Conservation (phyloP, 2,113 vertebrate species). For the Ranitomeya variabilis region DNA sequence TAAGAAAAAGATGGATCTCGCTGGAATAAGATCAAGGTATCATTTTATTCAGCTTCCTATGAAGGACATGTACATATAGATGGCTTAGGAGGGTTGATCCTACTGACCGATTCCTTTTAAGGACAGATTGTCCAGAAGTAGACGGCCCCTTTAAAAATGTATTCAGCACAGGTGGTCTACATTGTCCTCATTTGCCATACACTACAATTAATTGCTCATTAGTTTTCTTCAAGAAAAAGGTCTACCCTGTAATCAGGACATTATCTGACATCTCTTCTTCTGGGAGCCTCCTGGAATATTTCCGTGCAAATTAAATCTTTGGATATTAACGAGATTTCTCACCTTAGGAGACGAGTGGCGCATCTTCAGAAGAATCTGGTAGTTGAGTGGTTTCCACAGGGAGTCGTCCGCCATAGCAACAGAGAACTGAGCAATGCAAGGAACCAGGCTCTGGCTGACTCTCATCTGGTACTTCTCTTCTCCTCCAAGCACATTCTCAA, state of each 20-base stretch:
- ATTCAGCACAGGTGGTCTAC: no score
- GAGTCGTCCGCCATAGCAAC: constrained; percentile 88
- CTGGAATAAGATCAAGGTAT: no score
- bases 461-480: constrained; percentile 79
- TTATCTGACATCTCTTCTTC: not conserved
- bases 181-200: no score
- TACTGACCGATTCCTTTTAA: no score
- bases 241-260: not conserved
- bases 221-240: not conserved
- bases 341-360: constrained; percentile 86
- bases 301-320: not conserved
- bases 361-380: constrained; percentile 90
- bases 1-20: no score
- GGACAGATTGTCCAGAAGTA: no score
- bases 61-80: no score
- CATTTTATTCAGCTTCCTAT: no score
- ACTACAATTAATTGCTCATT: not conserved
- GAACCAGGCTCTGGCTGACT: constrained; percentile 80
- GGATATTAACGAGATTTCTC: constrained; percentile 9
- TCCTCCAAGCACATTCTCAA: constrained; percentile 88
- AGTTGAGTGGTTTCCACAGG: constrained; percentile 93
- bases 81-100: no score
- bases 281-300: not conserved
- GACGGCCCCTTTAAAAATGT: no score
- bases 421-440: constrained; percentile 89